A percentile compares a stretch with the other conserved stretches of the same genome.
Evolutionary conservation across 2,888 invertebrate species (phyloP).

Genomic region (Drosophila diplacantha): DNA sequence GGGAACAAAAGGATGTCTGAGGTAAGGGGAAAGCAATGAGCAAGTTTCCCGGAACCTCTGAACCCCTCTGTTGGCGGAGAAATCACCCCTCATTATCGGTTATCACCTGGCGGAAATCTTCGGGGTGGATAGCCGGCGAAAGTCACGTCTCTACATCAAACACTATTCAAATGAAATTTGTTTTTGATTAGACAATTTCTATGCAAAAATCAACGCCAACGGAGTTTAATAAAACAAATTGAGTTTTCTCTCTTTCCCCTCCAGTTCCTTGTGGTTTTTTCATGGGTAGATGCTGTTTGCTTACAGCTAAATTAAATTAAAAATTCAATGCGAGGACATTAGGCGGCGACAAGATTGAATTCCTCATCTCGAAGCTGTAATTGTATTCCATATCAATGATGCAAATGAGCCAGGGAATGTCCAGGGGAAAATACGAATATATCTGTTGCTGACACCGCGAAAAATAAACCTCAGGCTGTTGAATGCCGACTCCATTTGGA

Average conservation of each 20-base stretch:
- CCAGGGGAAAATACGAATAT: background rate
- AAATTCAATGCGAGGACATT: constrained; percentile 60
- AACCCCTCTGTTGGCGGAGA: background rate
- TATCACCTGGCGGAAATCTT: constrained; percentile 33
- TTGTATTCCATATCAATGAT: constrained; percentile 15
- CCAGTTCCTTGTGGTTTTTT: constrained; percentile 5
- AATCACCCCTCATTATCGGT: constrained; percentile 22
- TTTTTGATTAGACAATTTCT: constrained; percentile 63
- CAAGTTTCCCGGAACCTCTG: background rate
- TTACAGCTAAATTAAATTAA: constrained; percentile 62
- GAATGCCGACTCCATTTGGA: constrained; percentile 1
- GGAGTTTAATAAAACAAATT: constrained; percentile 59
- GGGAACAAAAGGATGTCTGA: background rate
- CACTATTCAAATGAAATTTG: constrained; percentile 63
- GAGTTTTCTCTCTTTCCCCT: constrained; percentile 29
- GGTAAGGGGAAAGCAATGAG: background rate
- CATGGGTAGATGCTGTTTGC: constrained; percentile 9
- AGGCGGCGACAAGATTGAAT: constrained; percentile 47
- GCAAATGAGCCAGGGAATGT: constrained; percentile 15
- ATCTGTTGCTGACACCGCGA: constrained; percentile 12
- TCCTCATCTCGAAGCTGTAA: constrained; percentile 18
- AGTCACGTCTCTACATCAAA: constrained; percentile 49
- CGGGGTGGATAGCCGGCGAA: constrained; percentile 10
- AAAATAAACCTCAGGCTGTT: constrained; percentile 17
- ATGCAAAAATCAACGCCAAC: constrained; percentile 51